Evolutionary conservation across 1,140 invertebrate species (phyloP), one percentile per base, ranked within the genome.

Genomic region (Drosophila chauvacae): DNA sequence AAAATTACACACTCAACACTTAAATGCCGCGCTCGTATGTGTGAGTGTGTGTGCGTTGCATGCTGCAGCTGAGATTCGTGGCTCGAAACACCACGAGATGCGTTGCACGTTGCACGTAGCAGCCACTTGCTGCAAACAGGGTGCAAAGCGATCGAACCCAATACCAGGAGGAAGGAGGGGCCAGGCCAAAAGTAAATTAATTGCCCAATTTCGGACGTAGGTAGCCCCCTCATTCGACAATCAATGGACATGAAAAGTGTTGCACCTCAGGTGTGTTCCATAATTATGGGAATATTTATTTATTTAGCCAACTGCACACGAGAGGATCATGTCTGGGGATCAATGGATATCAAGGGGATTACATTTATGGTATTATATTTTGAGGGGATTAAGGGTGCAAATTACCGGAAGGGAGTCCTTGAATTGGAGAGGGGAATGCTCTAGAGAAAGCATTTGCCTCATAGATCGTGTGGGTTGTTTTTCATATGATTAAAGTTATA

Each of bases 1-100:
- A 88, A 88, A 88, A 88, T 88, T 88, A 88, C 85, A 88, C 85
- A 88, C 85, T 90, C 85, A 88, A 88, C 85, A 88, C 85, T 88
- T 88, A 84, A 88, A 90, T 84, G 80, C 81, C 83, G 63, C 77
- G 39, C 53, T 77, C 50, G 37, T 47, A 14, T 44, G 42, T 45
- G 39, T 61, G 9, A 53, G 28, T 44, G 41, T 30, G 61, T 61
- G 55, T 69, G 66, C 45, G 77, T 84, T 87, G 84, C 84, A 87
- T 87, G 84, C 84, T 90, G 84, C 84, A 87, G 50, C 59, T 59
- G 74, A 84, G 83, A 88, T 87, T 87, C 76, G 47, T 80, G 59
- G 51, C n/a, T 35, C 4, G 13, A 13, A 55, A 14, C 51, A 37
- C 51, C 51, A 48, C 45, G 64, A 47, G 77, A 51, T 80, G 73